Evolutionary conservation across 1,140 invertebrate species (phyloP).

Genomic region (Drosophila pandora): DNA sequence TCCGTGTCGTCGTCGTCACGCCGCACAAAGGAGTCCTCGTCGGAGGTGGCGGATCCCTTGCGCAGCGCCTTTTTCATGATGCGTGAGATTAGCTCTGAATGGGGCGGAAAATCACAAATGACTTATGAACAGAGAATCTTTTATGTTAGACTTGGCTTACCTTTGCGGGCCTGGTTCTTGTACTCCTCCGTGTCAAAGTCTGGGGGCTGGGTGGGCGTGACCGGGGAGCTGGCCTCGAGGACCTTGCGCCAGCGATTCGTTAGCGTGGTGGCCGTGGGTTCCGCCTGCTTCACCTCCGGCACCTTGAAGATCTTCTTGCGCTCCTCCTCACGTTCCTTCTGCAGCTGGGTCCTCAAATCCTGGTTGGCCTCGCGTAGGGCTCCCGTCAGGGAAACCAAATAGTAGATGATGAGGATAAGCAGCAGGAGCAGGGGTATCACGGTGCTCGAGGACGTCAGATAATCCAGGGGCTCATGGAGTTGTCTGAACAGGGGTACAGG

Average conservation of each 20-base stretch:
- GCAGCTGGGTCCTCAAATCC: constrained; percentile 93
- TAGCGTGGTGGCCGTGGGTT: constrained; percentile 82
- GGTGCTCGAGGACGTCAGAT: constrained; percentile 96
- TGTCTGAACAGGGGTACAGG: constrained; percentile 33
- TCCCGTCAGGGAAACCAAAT: constrained; percentile 94
- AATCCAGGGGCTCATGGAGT: constrained; percentile 89
- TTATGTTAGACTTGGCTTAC: constrained; percentile 31
- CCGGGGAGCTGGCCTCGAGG: constrained; percentile 77
- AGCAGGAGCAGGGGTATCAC: constrained; percentile 97
- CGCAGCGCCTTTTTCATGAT: constrained; percentile 87
- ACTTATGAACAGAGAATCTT: constrained; percentile 15
- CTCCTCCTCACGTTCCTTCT: constrained; percentile 95
- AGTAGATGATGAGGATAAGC: constrained; percentile 97
- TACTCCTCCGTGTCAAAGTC: constrained; percentile 81
- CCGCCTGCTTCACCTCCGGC: constrained; percentile 86
- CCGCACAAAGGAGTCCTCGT: constrained; percentile 84
- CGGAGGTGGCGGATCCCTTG: constrained; percentile 85
- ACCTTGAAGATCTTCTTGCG: constrained; percentile 96
- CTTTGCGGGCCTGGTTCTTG: constrained; percentile 81
- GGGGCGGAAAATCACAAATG: constrained; percentile 15
- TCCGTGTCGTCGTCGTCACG: constrained; percentile 86
- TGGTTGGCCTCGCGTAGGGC: constrained; percentile 96
- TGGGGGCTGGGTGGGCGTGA: constrained; percentile 76
- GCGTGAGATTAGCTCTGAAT: constrained; percentile 86
- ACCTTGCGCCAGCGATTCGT: constrained; percentile 83